Conservation (phyloP, 64 coral and sea anemone species). For the Porites lutea region DNA sequence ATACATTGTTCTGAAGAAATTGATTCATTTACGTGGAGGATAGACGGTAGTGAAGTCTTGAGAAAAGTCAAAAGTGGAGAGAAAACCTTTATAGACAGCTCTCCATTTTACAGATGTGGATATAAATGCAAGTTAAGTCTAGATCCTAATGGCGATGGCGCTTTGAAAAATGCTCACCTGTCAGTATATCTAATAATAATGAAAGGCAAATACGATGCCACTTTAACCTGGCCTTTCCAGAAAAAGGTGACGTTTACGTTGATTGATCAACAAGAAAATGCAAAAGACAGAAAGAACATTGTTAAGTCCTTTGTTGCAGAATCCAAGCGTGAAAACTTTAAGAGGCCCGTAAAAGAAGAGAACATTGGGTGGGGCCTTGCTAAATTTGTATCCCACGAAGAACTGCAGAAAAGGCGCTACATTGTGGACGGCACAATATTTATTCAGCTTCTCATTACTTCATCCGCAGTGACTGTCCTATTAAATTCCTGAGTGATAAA, state of each 20-base stretch:
- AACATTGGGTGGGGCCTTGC: not conserved
- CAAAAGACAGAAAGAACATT: no score
- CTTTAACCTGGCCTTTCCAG: slow-evolving; percentile 9
- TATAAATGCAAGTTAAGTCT: not conserved
- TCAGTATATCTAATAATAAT: not conserved
- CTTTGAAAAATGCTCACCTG: not conserved
- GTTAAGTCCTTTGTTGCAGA: no score
- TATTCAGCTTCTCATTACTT: not conserved
- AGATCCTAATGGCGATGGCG: not conserved
- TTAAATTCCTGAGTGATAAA: no score
- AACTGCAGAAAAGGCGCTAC: not conserved
- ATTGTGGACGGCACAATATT: slow-evolving; percentile 16
- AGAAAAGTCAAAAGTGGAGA: not conserved
- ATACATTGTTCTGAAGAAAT: no score
- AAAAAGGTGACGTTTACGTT: slow-evolving; percentile 1
- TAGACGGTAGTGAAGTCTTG: not conserved
- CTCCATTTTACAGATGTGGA: slow-evolving; percentile 8
- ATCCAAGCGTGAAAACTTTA: not conserved
- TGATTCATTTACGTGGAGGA: not conserved
- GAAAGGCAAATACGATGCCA: slow-evolving; percentile 24
- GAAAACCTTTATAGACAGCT: not conserved
- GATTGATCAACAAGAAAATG: slow-evolving; percentile 5
- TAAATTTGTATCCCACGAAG: not conserved
- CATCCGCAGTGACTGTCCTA: not conserved
- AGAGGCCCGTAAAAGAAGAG: not conserved